Conservation (phyloP, 2,113 vertebrate species). For the Machaerirhynchus nigripectus region DNA sequence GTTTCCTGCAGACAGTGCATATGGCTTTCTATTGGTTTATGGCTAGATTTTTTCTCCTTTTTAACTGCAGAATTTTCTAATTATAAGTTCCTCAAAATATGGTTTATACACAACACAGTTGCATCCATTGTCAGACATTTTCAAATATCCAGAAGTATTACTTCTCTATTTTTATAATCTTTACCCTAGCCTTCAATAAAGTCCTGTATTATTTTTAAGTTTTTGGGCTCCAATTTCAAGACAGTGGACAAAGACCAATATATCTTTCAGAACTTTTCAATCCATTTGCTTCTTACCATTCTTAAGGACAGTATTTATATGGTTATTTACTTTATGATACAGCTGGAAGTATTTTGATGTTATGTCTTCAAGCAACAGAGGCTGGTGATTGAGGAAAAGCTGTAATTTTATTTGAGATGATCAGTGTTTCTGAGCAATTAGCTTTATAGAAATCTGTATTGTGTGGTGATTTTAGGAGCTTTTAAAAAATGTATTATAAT, state of each 20-base stretch:
- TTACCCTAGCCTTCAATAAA: neutral
- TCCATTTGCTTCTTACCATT: neutral
- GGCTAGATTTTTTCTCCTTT: fast-evolving
- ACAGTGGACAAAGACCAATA: neutral
- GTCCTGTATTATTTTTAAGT: neutral
- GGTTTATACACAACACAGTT: neutral
- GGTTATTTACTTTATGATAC: neutral
- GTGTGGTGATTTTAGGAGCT: neutral
- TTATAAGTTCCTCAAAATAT: neutral
- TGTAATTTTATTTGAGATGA: neutral
- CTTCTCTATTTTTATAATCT: neutral
- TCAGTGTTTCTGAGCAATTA: neutral
- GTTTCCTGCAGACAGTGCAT: neutral
- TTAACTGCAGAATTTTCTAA: neutral
- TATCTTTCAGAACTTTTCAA: neutral
- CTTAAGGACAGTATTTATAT: neutral
- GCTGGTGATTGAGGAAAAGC: neutral
- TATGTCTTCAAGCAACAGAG: neutral
- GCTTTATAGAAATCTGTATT: neutral
- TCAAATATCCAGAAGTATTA: neutral
- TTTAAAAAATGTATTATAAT: neutral
- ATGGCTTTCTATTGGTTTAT: neutral
- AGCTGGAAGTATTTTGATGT: neutral
- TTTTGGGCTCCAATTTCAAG: neutral
- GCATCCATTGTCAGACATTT: neutral